Evolutionary conservation across 2,888 invertebrate species (phyloP).

Genomic region (Temnothorax unifasciatus): DNA sequence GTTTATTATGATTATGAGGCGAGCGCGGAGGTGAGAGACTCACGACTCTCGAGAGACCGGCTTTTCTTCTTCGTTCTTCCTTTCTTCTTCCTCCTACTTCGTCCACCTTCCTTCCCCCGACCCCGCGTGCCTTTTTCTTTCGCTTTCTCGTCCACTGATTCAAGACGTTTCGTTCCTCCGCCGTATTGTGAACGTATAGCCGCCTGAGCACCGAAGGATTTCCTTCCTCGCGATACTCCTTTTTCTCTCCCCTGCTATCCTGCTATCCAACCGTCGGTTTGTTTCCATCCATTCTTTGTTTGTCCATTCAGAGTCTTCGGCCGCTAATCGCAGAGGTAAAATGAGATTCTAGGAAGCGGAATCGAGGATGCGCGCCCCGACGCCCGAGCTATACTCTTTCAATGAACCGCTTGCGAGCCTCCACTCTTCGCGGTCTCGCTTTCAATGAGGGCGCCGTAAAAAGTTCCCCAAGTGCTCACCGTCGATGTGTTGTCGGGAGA

Average conservation of each 20-base stretch:
- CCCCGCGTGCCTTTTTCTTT: constrained; percentile 22
- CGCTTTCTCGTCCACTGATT: constrained; percentile 46
- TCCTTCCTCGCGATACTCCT: constrained; percentile 46
- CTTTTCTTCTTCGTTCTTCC: constrained; percentile 57
- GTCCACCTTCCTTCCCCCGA: not conserved
- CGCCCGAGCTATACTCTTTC: constrained; percentile 67
- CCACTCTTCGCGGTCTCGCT: constrained; percentile 72
- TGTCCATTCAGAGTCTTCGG: constrained; percentile 54
- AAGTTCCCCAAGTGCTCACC: constrained; percentile 80
- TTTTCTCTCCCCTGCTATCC: constrained; percentile 24
- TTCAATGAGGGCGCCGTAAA: constrained; percentile 81
- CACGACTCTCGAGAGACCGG: constrained; percentile 68
- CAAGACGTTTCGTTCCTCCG: constrained; percentile 50
- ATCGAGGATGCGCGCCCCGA: constrained; percentile 64
- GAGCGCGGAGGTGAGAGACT: constrained; percentile 71
- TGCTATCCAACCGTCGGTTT: constrained; percentile 43
- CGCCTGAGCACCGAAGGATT: constrained; percentile 32
- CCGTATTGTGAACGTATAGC: constrained; percentile 32
- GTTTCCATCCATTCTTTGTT: constrained; percentile 57
- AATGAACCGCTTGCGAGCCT: constrained; percentile 71
- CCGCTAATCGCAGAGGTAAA: constrained; percentile 67
- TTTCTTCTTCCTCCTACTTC: constrained; percentile 32
- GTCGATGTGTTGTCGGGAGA: constrained; percentile 63
- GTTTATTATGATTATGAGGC: constrained; percentile 80
- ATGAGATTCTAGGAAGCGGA: constrained; percentile 59